A percentile compares a stretch with the other conserved stretches of the same genome.
These are phyloP conservation scores for Onychostruthus taczanowskii DNA, from an alignment of 2,113 vertebrate species.

Conservation along the genomic window DNA sequence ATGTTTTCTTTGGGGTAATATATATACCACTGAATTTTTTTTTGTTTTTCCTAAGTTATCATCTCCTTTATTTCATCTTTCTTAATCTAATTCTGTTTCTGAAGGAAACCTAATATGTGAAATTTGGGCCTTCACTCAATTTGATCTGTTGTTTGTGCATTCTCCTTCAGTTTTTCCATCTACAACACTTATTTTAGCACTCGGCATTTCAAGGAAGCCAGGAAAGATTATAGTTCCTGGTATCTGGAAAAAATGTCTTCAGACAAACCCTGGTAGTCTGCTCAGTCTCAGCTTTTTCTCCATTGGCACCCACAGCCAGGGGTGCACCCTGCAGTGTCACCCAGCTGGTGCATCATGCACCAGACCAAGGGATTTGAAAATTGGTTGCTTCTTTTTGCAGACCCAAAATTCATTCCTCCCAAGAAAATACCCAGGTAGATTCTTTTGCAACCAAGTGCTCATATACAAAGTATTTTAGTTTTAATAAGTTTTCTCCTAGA, in stretches of 20 bases:
- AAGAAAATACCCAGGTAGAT: neutral
- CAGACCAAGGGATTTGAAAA: neutral
- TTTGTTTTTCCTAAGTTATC: neutral
- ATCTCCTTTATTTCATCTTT: neutral
- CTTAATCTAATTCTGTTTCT: neutral
- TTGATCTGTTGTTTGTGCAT: neutral
- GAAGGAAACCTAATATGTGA: neutral
- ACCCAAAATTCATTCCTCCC: neutral
- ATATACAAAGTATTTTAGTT: neutral
- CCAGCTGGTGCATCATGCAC: neutral
- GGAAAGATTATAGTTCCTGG: constrained; percentile 24
- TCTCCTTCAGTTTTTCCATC: constrained; percentile 35
- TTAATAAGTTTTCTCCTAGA: neutral
- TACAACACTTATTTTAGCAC: constrained; percentile 7
- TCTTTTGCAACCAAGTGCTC: neutral
- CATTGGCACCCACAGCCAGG: neutral
- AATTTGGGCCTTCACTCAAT: neutral
- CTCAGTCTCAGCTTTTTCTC: neutral
- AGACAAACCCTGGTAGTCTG: constrained; percentile 1
- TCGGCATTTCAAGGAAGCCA: constrained; percentile 42
- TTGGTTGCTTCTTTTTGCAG: neutral
- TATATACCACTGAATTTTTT: neutral
- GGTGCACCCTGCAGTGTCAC: neutral
- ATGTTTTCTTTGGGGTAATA: neutral
- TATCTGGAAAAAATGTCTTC: constrained; percentile 40